phyloP scores from a whole-genome alignment of 2,797 vertebrate species.

The Mastacembelus armatus region DNA sequence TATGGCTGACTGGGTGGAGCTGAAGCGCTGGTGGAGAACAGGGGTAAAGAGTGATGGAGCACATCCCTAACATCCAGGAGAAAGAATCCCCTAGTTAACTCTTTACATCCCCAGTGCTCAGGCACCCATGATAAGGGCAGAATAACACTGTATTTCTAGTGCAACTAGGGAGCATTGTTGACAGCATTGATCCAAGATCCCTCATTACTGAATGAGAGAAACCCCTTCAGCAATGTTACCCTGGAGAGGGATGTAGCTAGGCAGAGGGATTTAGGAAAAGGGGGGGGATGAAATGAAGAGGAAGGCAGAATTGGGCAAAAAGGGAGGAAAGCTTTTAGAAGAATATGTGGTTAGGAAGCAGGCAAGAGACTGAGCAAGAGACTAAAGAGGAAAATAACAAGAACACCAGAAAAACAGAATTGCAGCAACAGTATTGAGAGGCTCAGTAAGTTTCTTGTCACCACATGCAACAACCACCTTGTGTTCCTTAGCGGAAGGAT shows the following conservation, averaged over 20 bases:
- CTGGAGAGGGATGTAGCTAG: slow-evolving; percentile 59
- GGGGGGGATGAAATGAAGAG: background rate
- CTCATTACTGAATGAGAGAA: slow-evolving; percentile 77
- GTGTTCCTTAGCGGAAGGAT: slow-evolving; percentile 52
- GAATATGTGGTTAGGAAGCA: background rate
- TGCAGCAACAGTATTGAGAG: slow-evolving; percentile 19
- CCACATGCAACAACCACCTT: slow-evolving; percentile 50
- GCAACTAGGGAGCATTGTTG: slow-evolving; percentile 68
- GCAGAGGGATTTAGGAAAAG: slow-evolving; percentile 9
- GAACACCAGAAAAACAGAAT: slow-evolving; percentile 16
- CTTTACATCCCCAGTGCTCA: slow-evolving; percentile 67
- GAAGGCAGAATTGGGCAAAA: slow-evolving; percentile 20
- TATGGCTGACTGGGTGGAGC: slow-evolving; percentile 63
- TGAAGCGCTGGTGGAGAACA: slow-evolving; percentile 48
- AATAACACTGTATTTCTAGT: slow-evolving; percentile 50
- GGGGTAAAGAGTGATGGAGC: slow-evolving; percentile 62
- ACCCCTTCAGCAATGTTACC: slow-evolving; percentile 73
- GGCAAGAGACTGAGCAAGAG: background rate
- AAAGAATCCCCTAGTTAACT: slow-evolving; percentile 73
- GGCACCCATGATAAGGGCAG: slow-evolving; percentile 54
- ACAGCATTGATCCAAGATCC: slow-evolving; percentile 77
- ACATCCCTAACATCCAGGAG: slow-evolving; percentile 62
- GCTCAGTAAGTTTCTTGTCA: slow-evolving; percentile 65
- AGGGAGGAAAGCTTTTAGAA: slow-evolving; percentile 14
- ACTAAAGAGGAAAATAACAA: slow-evolving; percentile 5